Evolutionary conservation across 2,888 invertebrate genomes (phyloP).

Genomic region (Drosophila rubida): DNA sequence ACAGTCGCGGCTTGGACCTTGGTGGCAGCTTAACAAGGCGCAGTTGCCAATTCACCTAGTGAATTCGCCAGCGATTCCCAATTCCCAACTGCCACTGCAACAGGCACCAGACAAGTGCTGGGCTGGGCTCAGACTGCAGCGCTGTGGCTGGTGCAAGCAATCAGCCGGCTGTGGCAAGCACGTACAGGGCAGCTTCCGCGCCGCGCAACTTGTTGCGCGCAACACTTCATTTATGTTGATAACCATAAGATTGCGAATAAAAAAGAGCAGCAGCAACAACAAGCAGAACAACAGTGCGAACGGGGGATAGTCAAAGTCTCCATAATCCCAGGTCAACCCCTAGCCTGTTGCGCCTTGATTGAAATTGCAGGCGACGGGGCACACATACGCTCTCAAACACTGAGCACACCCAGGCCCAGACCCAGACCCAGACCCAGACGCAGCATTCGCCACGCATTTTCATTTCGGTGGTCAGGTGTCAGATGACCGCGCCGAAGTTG

Average conservation of each 20-base stretch:
- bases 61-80: constrained; percentile 21
- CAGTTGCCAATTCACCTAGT: constrained; percentile 14
- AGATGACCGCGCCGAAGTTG: constrained; percentile 68
- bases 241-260: constrained; percentile 78
- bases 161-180: constrained; percentile 46
- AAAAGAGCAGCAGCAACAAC: constrained; percentile 2
- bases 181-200: constrained; percentile 70
- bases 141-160: constrained; percentile 10
- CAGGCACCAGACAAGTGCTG: constrained; percentile 1
- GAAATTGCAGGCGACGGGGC: constrained; percentile 65
- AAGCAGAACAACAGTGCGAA: not conserved
- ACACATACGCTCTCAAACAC: not conserved
- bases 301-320: not conserved
- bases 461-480: constrained; percentile 69
- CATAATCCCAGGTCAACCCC: constrained; percentile 67
- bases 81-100: not conserved
- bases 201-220: constrained; percentile 72
- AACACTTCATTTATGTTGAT: constrained; percentile 81
- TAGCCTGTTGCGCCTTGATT: constrained; percentile 71
- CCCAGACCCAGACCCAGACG: constrained; percentile 24
- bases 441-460: constrained; percentile 69
- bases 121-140: not conserved
- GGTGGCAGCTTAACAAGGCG: constrained; percentile 51
- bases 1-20: constrained; percentile 9
- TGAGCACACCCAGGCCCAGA: not conserved